These are phyloP conservation scores for Aradophagus sp. DNA, from an alignment of 1,140 invertebrate species.

Conservation along the genomic window DNA sequence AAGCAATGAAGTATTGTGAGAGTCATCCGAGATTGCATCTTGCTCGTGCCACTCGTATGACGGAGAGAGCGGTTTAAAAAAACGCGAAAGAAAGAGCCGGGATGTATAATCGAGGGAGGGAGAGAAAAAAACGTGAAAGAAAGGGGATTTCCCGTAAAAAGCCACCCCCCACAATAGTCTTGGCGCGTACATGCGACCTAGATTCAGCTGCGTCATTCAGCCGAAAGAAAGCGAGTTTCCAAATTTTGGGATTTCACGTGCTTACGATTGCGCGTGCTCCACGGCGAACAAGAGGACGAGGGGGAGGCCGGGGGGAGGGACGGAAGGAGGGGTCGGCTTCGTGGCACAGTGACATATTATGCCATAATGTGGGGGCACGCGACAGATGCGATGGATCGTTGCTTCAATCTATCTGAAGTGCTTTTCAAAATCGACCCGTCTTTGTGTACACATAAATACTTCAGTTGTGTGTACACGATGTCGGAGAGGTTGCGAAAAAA, in stretches of 20 bases:
- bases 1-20: conserved; percentile 6
- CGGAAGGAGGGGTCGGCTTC: conserved; percentile 24
- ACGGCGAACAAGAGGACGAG: too few relatives aligned
- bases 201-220: conserved; percentile 70
- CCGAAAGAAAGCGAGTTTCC: conserved; percentile 61
- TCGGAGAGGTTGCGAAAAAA: too few relatives aligned
- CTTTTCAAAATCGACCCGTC: conserved; percentile 52
- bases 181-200: conserved; percentile 54
- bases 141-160: conserved; percentile 43
- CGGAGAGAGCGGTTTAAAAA: conserved; percentile 34
- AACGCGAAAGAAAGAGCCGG: conserved; percentile 18
- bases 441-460: conserved; percentile 46
- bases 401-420: conserved; percentile 54
- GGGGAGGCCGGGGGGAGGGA: background rate
- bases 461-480: conserved; percentile 3
- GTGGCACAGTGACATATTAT: conserved; percentile 74
- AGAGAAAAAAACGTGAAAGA: conserved; percentile 7
- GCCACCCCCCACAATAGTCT: conserved; percentile 42
- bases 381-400: conserved; percentile 69
- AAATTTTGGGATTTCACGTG: conserved; percentile 68
- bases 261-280: conserved; percentile 37
- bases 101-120: conserved; percentile 27
- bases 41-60: conserved; percentile 40
- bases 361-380: conserved; percentile 70
- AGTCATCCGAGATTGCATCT: conserved; percentile 68